Evolutionary conservation across 2,113 vertebrate species (phyloP).

Genomic region (Pterocles gutturalis): DNA sequence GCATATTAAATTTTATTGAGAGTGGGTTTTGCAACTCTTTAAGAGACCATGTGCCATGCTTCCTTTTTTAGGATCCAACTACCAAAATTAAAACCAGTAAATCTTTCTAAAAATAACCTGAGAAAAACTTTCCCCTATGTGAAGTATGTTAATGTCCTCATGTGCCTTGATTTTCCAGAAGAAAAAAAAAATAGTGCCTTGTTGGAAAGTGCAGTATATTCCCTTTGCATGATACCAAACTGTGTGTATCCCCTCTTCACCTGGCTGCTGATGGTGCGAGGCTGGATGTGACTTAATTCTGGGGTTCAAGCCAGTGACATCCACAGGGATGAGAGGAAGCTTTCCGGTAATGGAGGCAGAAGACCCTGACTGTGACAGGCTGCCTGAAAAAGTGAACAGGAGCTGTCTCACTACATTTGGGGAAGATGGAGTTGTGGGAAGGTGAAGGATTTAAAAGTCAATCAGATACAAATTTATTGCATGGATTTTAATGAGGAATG

Average conservation of each 20-base stretch:
- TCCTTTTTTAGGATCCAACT: slow-evolving; percentile 56
- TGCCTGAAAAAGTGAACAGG: neutral
- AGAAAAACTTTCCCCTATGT: slow-evolving; percentile 46
- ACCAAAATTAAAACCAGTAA: slow-evolving; percentile 70
- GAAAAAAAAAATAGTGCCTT: neutral
- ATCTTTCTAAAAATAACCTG: slow-evolving; percentile 67
- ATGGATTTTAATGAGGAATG: slow-evolving; percentile 46
- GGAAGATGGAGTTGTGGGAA: slow-evolving; percentile 37
- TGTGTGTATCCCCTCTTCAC: neutral
- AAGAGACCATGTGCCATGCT: slow-evolving; percentile 59
- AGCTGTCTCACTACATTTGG: neutral
- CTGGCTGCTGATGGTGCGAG: neutral
- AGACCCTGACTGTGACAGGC: neutral
- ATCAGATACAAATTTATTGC: slow-evolving; percentile 56
- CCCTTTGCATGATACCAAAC: neutral
- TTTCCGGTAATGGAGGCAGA: neutral
- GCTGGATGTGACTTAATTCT: neutral
- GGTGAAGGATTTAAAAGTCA: slow-evolving; percentile 59
- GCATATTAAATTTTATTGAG: slow-evolving; percentile 64
- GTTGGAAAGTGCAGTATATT: neutral
- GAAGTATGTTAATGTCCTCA: slow-evolving; percentile 38
- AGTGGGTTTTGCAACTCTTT: slow-evolving; percentile 65
- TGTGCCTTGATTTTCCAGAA: slow-evolving; percentile 27
- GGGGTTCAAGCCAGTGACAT: neutral
- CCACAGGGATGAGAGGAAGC: neutral